Base-by-base conservation (phyloP, 2,113 vertebrate species). In the Notechis scutatus region DNA sequence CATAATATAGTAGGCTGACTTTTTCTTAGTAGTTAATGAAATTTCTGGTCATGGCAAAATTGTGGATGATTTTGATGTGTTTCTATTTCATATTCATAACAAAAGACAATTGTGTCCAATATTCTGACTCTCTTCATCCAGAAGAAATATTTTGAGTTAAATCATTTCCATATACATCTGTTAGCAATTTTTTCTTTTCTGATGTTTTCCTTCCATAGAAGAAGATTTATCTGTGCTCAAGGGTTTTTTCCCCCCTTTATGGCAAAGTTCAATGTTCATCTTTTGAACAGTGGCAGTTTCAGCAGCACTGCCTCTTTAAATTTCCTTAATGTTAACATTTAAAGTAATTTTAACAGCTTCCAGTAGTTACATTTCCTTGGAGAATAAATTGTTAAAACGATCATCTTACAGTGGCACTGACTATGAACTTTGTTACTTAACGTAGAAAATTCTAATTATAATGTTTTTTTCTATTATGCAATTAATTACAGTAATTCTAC, bases 221-320 rank as follows among this genome's bases (percentile, higher is more conserved):
- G 59, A 91, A 94, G 55, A 87, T 50, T 93, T 91, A 89, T 85
- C 23, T 94, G 3, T 55, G 95, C 94, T 85, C 61, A 81, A 90
- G 52, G 14, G 55, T 20, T 42, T 1, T 18, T 91, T 1, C 1
- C 69, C 69, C 34, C 69, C 94, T 64, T 54, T 74, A 61, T 92
- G 92, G 87, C 91, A 92, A 85, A 89, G 52, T 92, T 86, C 91
- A 12, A 74, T 94, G 90, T 91, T 93, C 29, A 8, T 92, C 64
- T 93, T 93, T 92, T 91, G 89, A 94, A 93, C 88, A 86, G 54
- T 90, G 88, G 69, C 74, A 85, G 69, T 90, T 90, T 93, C 54
- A 90, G 20, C 26, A 57, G 52, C 8, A 15, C 26, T 92, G 64
- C 64, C 52, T 92, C 87, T 89, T 89, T 89, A 85, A 59, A 10